These are phyloP conservation scores for Gallinago stenura DNA, from an alignment of 2,797 vertebrate genomes.

Conservation along the genomic window DNA sequence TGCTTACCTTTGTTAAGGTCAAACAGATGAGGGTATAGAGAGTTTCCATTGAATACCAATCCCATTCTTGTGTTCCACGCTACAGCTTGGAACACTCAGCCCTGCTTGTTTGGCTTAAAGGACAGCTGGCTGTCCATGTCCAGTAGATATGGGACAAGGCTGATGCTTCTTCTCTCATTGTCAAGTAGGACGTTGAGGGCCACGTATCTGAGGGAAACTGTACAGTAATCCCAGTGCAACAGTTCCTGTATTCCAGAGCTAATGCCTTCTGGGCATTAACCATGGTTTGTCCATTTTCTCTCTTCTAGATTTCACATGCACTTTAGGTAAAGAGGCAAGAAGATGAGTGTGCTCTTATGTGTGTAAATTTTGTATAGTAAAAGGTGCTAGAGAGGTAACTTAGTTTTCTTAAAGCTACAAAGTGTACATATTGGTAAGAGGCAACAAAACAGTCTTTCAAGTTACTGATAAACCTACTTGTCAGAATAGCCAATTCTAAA, in stretches of 20 bases:
- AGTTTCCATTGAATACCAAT: neutral
- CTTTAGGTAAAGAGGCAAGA: constrained; percentile 44
- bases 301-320: constrained; percentile 31
- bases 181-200: neutral
- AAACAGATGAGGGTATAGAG: neutral
- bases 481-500: neutral
- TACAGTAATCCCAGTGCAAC: neutral
- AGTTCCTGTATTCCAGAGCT: neutral
- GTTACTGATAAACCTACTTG: neutral
- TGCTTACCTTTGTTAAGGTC: neutral
- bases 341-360: neutral
- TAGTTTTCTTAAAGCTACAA: neutral
- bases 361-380: constrained; percentile 52
- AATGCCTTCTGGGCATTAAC: neutral
- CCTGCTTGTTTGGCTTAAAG: neutral
- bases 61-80: neutral
- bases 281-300: neutral
- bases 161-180: neutral
- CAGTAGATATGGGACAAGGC: accelerated
- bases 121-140: neutral
- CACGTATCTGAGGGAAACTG: neutral
- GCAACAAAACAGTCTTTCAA: neutral
- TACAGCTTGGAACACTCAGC: neutral
- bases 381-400: neutral
- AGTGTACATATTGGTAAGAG: constrained; percentile 9